These are phyloP conservation scores for Marmota flaviventris DNA, from an alignment of 2,113 vertebrate species.

Conservation along the genomic window DNA sequence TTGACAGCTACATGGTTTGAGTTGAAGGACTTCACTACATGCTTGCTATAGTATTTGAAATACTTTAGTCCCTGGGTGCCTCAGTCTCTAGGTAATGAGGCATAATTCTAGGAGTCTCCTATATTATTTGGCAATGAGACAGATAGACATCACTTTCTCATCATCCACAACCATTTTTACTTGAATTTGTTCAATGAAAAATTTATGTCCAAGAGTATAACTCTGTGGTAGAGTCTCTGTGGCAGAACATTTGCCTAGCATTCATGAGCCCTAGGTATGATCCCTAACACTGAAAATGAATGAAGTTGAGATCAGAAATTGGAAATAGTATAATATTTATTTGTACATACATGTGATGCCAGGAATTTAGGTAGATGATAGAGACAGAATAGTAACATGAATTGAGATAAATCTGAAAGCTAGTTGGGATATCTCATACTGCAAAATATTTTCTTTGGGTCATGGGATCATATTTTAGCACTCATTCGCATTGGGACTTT, in stretches of 20 bases:
- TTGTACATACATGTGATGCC: no score
- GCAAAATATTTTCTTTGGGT: not conserved
- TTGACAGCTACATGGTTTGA: no score
- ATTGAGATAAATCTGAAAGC: not conserved
- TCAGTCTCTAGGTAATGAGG: not conserved
- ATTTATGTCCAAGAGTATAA: not conserved
- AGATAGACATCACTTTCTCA: not conserved
- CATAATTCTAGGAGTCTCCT: not conserved
- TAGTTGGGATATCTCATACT: no score
- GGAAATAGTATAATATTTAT: not conserved
- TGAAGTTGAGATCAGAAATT: not conserved
- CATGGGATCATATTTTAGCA: not conserved
- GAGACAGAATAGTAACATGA: not conserved
- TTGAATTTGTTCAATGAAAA: not conserved
- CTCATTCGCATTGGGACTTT: not conserved
- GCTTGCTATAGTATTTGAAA: not conserved
- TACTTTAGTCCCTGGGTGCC: not conserved
- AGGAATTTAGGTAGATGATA: not conserved
- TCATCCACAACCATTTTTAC: not conserved
- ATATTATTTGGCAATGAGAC: not conserved
- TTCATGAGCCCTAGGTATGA: not conserved
- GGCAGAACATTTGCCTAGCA: not conserved
- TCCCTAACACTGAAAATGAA: not conserved
- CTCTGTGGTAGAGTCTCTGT: not conserved
- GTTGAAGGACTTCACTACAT: no score